Conservation (phyloP, 2,888 invertebrate species). For the Eristalis intricaria region DNA sequence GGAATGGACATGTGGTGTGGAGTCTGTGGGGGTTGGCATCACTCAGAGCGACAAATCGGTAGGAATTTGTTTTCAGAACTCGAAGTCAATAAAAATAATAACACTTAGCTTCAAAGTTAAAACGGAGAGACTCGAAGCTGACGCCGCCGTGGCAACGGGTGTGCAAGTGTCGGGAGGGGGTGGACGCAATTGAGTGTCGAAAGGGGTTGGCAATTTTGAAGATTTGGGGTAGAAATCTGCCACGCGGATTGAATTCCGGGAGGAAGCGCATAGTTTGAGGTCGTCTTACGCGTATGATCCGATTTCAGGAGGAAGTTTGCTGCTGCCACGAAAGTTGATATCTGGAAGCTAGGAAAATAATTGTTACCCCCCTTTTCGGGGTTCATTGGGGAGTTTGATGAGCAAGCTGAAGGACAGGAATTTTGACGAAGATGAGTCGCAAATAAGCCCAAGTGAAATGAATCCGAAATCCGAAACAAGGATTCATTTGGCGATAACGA, state of each 20-base stretch:
- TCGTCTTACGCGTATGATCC: not conserved
- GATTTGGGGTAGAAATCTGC: not conserved
- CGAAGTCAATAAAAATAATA: constrained; percentile 3
- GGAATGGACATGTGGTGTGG: constrained; percentile 21
- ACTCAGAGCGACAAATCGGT: constrained; percentile 2
- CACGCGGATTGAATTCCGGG: not conserved
- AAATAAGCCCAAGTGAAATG: too few relatives aligned
- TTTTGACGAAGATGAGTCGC: too few relatives aligned
- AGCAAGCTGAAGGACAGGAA: too few relatives aligned
- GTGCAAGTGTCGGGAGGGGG: not conserved
- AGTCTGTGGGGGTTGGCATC: not conserved
- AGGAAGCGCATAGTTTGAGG: not conserved
- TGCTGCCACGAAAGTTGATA: not conserved
- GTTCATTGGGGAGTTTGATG: too few relatives aligned
- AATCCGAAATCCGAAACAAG: too few relatives aligned
- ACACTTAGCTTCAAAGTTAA: not conserved
- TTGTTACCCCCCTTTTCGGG: too few relatives aligned
- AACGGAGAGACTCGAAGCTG: not conserved
- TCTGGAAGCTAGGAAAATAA: not conserved
- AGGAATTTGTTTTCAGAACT: not conserved
- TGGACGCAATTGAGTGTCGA: not conserved
- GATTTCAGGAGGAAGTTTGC: not conserved
- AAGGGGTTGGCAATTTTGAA: not conserved
- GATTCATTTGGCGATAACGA: too few relatives aligned
- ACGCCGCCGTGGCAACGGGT: not conserved